phyloP scores from a whole-genome alignment of 2,113 vertebrate species.

The Oncorhynchus keta region DNA sequence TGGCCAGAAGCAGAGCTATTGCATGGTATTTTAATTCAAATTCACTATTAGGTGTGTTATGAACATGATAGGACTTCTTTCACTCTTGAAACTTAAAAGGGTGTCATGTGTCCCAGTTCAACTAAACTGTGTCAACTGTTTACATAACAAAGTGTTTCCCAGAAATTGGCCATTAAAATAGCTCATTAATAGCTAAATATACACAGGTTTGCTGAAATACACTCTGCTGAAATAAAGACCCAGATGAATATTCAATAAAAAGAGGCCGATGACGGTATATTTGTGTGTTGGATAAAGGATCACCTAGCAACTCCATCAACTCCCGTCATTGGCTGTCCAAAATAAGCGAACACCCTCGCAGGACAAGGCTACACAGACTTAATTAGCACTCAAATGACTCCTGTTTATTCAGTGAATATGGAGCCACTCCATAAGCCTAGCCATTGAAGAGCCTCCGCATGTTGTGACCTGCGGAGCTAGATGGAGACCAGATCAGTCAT shows the following conservation, averaged over 20 bases:
- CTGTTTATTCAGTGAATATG: conserved; percentile 48
- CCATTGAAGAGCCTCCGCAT: conserved; percentile 19
- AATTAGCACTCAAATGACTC: conserved; percentile 40
- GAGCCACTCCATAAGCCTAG: conserved; percentile 23
- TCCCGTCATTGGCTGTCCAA: conserved; percentile 47
- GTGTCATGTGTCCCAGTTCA: neutral
- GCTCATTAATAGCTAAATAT: conserved; percentile 17
- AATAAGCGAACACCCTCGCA: conserved; percentile 40
- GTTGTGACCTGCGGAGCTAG: neutral
- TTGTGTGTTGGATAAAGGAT: conserved; percentile 69
- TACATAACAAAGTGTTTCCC: conserved; percentile 5
- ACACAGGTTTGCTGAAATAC: conserved; percentile 24
- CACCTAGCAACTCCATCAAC: conserved; percentile 70
- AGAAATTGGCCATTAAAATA: conserved; percentile 3
- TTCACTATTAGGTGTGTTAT: neutral
- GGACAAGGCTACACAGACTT: conserved; percentile 39
- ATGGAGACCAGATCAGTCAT: conserved; percentile 13
- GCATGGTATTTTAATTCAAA: neutral
- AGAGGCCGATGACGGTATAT: conserved; percentile 42
- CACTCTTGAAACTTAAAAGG: neutral
- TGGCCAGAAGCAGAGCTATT: neutral
- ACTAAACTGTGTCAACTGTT: neutral
- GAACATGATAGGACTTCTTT: neutral
- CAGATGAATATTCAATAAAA: conserved; percentile 62
- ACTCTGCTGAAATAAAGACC: conserved; percentile 58